Evolutionary conservation across 2,888 invertebrate species (phyloP).

Genomic region (Cryptocephalus moraei): DNA sequence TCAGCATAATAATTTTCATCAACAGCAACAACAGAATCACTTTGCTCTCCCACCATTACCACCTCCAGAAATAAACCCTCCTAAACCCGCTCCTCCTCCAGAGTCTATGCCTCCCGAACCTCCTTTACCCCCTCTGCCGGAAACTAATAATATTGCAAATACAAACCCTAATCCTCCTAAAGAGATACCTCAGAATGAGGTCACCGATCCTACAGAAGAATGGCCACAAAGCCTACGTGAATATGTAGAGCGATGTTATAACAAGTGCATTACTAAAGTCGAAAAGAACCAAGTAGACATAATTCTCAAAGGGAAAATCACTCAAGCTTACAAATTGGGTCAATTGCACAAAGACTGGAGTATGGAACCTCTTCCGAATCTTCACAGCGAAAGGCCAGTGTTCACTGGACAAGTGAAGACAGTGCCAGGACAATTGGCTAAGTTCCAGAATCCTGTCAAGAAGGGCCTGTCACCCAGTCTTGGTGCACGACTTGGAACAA

Average conservation of each 20-base stretch:
- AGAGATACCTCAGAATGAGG: constrained; percentile 10
- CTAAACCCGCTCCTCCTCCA: constrained; percentile 45
- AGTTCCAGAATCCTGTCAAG: constrained; percentile 45
- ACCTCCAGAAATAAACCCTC: constrained; percentile 39
- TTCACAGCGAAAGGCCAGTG: constrained; percentile 62
- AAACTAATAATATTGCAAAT: constrained; percentile 32
- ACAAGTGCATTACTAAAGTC: constrained; percentile 75
- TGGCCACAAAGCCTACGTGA: constrained; percentile 74
- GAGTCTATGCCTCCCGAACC: constrained; percentile 45
- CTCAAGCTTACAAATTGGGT: constrained; percentile 79
- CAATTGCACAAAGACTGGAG: constrained; percentile 92
- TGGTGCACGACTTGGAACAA: constrained; percentile 48
- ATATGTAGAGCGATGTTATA: constrained; percentile 88
- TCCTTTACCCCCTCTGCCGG: constrained; percentile 32
- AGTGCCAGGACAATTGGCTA: constrained; percentile 46
- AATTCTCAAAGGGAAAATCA: constrained; percentile 88
- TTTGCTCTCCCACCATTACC: constrained; percentile 38
- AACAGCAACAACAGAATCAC: constrained; percentile 14
- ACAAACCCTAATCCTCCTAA: constrained; percentile 9
- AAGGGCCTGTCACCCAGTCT: constrained; percentile 35
- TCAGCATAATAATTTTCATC: constrained; percentile 26
- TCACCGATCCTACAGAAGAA: constrained; percentile 50
- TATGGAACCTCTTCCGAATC: constrained; percentile 83
- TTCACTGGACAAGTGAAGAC: constrained; percentile 18
- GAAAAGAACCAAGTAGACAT: constrained; percentile 93